Evolutionary conservation across 2,113 vertebrate genomes (phyloP).

Genomic region (Lepidothrix coronata): DNA sequence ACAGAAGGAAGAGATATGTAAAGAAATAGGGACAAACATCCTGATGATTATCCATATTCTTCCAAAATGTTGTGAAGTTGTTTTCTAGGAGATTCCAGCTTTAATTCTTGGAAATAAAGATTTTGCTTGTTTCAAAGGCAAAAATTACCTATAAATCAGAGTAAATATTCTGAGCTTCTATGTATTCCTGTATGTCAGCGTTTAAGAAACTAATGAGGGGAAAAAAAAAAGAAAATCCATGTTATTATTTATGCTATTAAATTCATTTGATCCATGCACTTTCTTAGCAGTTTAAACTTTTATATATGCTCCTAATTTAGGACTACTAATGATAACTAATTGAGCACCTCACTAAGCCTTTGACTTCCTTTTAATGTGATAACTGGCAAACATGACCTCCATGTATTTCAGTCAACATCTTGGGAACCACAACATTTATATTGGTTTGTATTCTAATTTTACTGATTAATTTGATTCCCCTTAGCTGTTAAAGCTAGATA

Average conservation of each 20-base stretch:
- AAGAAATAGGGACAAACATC: neutral
- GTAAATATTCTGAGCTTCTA: neutral
- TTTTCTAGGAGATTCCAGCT: neutral
- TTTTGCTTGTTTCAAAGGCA: neutral
- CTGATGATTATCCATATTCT: neutral
- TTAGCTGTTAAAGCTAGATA: conserved; percentile 50
- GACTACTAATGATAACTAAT: neutral
- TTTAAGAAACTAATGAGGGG: neutral
- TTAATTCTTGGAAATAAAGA: neutral
- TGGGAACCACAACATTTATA: neutral
- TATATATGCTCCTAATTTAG: neutral
- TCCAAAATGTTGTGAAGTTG: neutral
- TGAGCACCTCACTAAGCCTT: neutral
- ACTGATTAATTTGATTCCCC: conserved; percentile 42
- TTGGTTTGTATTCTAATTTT: conserved; percentile 10
- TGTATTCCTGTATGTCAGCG: neutral
- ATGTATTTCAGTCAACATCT: neutral
- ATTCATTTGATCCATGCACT: neutral
- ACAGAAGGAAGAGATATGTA: neutral
- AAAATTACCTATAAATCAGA: neutral
- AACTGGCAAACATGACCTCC: neutral
- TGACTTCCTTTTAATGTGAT: neutral
- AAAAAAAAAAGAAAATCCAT: neutral
- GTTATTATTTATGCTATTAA: neutral
- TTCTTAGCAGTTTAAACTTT: neutral